Conservation (phyloP, 2,113 vertebrate genomes). For the Cyanoliseus patagonus region DNA sequence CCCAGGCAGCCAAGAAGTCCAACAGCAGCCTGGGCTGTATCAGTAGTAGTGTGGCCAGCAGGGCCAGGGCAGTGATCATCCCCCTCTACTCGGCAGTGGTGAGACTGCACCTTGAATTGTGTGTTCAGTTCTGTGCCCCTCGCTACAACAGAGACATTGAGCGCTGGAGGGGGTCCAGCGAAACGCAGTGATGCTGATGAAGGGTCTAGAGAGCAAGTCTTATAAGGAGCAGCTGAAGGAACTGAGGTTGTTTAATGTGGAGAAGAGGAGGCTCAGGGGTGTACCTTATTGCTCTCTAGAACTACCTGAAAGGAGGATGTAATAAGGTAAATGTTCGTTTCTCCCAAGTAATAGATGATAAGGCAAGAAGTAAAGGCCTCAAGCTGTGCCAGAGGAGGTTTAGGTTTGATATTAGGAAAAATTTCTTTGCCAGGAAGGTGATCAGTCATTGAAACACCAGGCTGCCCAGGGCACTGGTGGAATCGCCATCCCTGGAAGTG, state of each 20-base stretch:
- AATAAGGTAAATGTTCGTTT: background rate
- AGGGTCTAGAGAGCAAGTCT: background rate
- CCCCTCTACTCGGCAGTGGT: too few species aligned
- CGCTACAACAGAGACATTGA: too few species aligned
- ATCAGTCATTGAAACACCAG: background rate
- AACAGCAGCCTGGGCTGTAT: background rate
- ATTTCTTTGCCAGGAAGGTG: background rate
- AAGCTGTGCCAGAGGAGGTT: background rate
- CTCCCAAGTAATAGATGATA: background rate
- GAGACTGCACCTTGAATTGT: too few species aligned
- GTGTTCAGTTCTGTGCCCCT: too few species aligned
- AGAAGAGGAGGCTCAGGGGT: background rate
- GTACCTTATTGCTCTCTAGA: background rate
- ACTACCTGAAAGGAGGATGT: background rate
- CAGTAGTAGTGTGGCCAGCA: background rate
- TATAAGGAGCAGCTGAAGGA: background rate
- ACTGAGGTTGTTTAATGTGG: background rate
- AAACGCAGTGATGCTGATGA: too few species aligned
- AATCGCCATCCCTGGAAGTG: background rate
- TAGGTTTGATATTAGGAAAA: background rate
- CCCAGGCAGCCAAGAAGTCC: background rate
- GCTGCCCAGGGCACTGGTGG: background rate
- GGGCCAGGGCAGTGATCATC: too few species aligned
- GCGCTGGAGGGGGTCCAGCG: too few species aligned
- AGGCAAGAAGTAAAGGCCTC: background rate